Evolutionary conservation across 2,888 invertebrate species (phyloP), one percentile per base, ranked within the genome.

Genomic region (Chaetogeoica ovagalla): DNA sequence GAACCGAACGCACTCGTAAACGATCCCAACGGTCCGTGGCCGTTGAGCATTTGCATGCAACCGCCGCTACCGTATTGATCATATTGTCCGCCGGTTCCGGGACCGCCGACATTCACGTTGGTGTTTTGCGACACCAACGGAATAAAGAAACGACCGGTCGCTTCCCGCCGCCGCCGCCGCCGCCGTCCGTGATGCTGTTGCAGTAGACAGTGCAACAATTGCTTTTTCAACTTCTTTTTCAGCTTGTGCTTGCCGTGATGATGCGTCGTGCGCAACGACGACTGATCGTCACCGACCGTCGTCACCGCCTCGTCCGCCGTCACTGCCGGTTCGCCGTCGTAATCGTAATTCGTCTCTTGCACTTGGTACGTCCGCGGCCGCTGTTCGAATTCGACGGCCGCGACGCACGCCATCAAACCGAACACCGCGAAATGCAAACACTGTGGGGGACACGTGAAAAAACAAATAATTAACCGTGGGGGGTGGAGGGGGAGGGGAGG

Each of bases 71-170:
- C 55, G 43, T 55, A 39, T 7, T 70, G 77, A 2, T 48, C 48
- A 19, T 69, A 43, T 13, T 48, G 48, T 48, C 30, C 37, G 55
- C 23, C 39, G 23, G 52, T 52, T 43, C 66, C 72, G 3, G 60
- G 4, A 37, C 55, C 69, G 37, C 63, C 71, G 17, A 81, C 81
- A 75, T 81, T 68, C 11, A 81, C 81, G 62, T 81, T 81, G 23
- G 81, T 81, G 75, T 69, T 81, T 55, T 81, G 81, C 39, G 74
- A 52, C 9, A 69, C 76, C 15, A 75, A 19, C 30, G 75, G 75
- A 19, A 81, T 48, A 13, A 81, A 63, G 15, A 74, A 69, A 1
- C 81, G 75, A 0, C 75, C 74, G 3, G 74, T 60, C 11, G 68
- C 65, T 23, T 70, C 70, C 1, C 70, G 68, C 6, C 79, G 55